Evolutionary conservation across 1,140 invertebrate species (phyloP), one percentile per base, ranked within the genome.

Genomic region (Drosophila kanapiae): DNA sequence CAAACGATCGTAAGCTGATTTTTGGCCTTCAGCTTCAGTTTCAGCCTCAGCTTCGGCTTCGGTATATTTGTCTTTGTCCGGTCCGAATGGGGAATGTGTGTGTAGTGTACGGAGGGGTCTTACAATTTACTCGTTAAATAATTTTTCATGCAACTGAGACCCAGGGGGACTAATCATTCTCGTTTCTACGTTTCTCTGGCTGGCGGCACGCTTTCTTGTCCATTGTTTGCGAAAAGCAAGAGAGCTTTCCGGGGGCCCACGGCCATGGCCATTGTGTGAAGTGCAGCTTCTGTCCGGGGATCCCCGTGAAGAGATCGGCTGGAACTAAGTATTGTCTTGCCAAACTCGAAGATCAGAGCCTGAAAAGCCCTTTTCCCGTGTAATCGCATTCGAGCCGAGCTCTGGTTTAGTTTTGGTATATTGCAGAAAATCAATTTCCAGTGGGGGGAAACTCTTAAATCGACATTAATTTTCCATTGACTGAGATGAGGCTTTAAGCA

Each of bases 1-100:
- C 68, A 78, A 79, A 60, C 76, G 85, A 90, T 84, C 78, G 57
- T 84, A 88, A 90, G 85, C 84, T 88, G 80, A 75, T 90, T 88
- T 90, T 81, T 78, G 85, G 85, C 85, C 84, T 88, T 90, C 85
- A 81, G 69, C 68, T 40, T 27, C 37, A 23, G 23, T 23, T 23
- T 23, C 27, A 48, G 23, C 47, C 27, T 31, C 37, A 1, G 13
- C 78, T 86, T 85, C 68, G 62, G 65, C 68, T 53, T 35, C 40
- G 59, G 65, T 56, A 58, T 57, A 58, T 57, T 62, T 86, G 77
- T 67, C 78, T 79, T 90, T 88, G 78, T 90, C 67, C 56, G 48
- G 23, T 40, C 43, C 18, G 47, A 29, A 11, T 38, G 43, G 18
- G 51, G 18, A 56, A 38, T 16, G 38, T 23, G 53, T 58, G 62